Conservation (phyloP, 2,113 vertebrate species). For the Tonatia bakeri region DNA sequence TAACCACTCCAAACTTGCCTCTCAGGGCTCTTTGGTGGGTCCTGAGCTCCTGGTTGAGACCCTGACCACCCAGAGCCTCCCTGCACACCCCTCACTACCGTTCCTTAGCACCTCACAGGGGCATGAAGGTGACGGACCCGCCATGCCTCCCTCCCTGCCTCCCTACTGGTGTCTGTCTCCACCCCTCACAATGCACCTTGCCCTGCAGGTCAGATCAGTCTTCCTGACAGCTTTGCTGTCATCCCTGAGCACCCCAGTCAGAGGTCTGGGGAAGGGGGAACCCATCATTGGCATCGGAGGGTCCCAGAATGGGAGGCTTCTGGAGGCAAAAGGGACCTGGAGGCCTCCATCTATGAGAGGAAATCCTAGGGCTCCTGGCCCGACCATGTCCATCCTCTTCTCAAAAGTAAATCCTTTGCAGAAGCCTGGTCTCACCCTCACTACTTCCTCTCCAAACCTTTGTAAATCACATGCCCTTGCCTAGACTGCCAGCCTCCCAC, state of each 20-base stretch:
- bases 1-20: background rate
- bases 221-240: background rate
- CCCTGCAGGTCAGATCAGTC: background rate
- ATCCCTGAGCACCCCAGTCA: background rate
- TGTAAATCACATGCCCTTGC: background rate
- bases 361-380: background rate
- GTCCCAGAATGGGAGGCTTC: background rate
- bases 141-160: background rate
- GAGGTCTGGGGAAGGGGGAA: background rate
- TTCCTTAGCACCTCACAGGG: background rate
- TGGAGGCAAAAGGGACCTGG: background rate
- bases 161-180: background rate
- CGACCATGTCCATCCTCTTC: background rate
- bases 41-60: background rate
- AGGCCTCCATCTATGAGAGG: background rate
- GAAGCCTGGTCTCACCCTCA: background rate
- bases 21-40: background rate
- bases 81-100: accelerated
- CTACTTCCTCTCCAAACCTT: background rate
- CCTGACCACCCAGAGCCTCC: background rate
- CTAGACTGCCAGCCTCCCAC: background rate
- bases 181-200: background rate
- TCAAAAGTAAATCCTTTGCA: background rate
- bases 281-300: background rate
- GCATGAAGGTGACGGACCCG: accelerated